Base-by-base conservation (phyloP, 2,113 vertebrate genomes). In the Abramis brama region DNA sequence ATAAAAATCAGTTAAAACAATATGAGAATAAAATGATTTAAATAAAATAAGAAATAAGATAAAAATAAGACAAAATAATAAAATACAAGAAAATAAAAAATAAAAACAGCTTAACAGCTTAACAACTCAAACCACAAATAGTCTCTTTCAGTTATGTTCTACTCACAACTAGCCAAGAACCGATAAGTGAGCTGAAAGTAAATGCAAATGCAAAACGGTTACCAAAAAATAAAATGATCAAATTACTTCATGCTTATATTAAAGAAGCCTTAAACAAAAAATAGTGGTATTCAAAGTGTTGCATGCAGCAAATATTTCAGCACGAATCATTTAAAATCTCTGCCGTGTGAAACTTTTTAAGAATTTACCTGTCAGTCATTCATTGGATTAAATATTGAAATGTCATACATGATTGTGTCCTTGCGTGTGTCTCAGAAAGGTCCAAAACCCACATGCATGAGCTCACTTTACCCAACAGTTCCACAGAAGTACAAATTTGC, bases 401-500 rank as follows among this genome's bases (percentile, higher is more conserved):
- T 52, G n/a, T 25, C 19, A 33, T 57, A 77, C 45, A 84, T 47
- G 82, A 84, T 55, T 23, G 71, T 64, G 71, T 52, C 47, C 85
- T 85, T 85, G 4, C 21, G 8, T 50, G 25, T 39, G 47, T 79
- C 43, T 59, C 33, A 25, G 52, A 85, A 76, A 27, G 57, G 23
- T 84, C 75, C 47, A 57, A 74, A 87, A 80, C 19, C 36, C 45
- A 77, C 60, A 86, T 43, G 68, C 50, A 23, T 55, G 36, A 83
- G 83, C 66, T 73, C 25, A 68, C 74, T 85, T 79, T 64, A 64
- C 84, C 68, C 75, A 82, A 74, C 79, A 60, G 30, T 11, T 59
- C 77, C 43, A 87, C n/a, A 76, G 50, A 60, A 36, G 45, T 60
- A 73, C 62, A 52, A 80, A 92, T 92, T 92, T 89, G 89, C 91